These are phyloP conservation scores for Otis tarda DNA, from an alignment of 2,113 vertebrate genomes.

Conservation along the genomic window DNA sequence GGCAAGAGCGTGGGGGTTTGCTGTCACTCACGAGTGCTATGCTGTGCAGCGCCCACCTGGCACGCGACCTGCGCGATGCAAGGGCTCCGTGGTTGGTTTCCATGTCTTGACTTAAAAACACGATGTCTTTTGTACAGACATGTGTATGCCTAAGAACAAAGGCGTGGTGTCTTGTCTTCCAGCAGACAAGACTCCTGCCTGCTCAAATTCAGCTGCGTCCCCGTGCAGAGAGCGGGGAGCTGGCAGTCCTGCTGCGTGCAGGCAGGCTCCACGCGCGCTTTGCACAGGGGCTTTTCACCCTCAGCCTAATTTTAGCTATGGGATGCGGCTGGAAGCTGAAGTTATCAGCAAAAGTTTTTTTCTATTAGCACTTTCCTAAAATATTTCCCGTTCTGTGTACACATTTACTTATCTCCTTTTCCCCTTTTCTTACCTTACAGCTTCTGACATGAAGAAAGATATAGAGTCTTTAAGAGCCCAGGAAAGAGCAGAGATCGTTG, in stretches of 20 bases:
- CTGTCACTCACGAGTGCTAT: not conserved
- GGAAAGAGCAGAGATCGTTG: conserved; percentile 88
- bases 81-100: not conserved
- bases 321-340: not conserved
- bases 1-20: not conserved
- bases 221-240: not conserved
- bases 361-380: not conserved
- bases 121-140: rapidly evolving
- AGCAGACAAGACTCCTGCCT: not conserved
- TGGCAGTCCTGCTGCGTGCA: not conserved
- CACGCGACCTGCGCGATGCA: rapidly evolving
- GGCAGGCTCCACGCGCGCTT: rapidly evolving
- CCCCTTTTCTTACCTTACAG: conserved; percentile 59
- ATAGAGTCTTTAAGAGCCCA: conserved; percentile 86
- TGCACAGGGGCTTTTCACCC: not conserved
- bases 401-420: not conserved
- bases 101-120: not conserved
- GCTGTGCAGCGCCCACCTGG: rapidly evolving
- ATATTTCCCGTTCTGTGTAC: not conserved
- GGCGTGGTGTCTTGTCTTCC: not conserved
- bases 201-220: not conserved
- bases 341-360: not conserved
- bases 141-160: not conserved
- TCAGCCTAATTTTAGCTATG: not conserved
- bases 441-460: conserved; percentile 95